These are phyloP conservation scores for Stenchaetothrips biformis DNA, from an alignment of 2,888 invertebrate genomes.

Conservation along the genomic window DNA sequence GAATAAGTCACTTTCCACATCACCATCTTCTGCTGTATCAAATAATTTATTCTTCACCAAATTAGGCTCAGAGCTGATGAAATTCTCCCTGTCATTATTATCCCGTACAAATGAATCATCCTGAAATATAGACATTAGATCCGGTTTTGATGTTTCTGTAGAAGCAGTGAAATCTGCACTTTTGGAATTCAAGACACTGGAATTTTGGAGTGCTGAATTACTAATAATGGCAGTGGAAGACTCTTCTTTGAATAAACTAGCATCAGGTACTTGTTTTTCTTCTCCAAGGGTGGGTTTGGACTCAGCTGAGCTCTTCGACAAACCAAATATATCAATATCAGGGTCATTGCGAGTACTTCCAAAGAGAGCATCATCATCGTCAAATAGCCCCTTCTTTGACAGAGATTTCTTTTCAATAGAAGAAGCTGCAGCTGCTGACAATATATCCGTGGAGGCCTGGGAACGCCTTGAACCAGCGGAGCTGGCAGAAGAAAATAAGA, in stretches of 20 bases:
- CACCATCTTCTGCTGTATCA: constrained; percentile 26
- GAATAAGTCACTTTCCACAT: constrained; percentile 33
- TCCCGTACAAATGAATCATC: background rate
- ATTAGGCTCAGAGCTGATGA: background rate
- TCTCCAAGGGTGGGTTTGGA: constrained; percentile 40
- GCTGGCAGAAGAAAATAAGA: constrained; percentile 34
- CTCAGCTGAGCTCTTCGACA: constrained; percentile 39
- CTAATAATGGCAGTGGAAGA: background rate
- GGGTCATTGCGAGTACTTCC: constrained; percentile 38
- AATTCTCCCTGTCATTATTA: background rate
- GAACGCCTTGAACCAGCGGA: constrained; percentile 32
- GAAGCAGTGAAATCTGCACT: background rate
- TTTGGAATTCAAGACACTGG: background rate
- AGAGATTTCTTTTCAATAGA: background rate
- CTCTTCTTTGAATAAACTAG: background rate
- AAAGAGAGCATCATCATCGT: constrained; percentile 36
- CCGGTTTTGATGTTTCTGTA: background rate
- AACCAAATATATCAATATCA: constrained; percentile 44
- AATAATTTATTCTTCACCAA: background rate
- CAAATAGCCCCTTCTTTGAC: constrained; percentile 36
- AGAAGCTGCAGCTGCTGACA: background rate
- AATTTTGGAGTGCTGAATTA: background rate
- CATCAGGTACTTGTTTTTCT: background rate
- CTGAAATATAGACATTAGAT: background rate
- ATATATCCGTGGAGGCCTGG: constrained; percentile 21